A percentile compares a stretch with the other conserved stretches of the same genome.
Evolutionary conservation across 2,113 vertebrate genomes (phyloP).

Genomic region (Notothenia rossii): DNA sequence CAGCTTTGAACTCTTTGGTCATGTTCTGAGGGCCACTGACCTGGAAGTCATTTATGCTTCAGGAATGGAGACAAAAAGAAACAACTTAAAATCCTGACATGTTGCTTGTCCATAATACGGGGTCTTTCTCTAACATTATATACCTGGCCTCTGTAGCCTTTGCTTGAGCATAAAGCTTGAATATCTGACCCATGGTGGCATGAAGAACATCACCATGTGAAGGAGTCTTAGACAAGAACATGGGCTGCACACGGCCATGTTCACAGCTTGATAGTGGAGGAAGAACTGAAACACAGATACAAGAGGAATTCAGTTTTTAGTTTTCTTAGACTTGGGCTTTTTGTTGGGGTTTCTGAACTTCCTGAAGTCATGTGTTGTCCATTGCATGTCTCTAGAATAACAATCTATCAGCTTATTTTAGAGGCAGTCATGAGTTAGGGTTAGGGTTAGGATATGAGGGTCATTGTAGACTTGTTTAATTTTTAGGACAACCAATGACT

Average conservation of each 20-base stretch:
- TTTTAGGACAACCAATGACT: not conserved
- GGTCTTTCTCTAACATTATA: not conserved
- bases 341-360: not conserved
- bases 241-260: conserved; percentile 55
- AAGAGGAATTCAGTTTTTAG: not conserved
- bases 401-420: not conserved
- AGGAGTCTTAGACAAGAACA: conserved; percentile 70
- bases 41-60: conserved; percentile 80
- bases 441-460: too few species aligned
- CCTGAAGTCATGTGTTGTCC: not conserved
- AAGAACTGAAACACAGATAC: conserved; percentile 73
- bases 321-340: too few species aligned
- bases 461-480: not conserved
- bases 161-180: conserved; percentile 64
- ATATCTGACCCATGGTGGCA: conserved; percentile 61
- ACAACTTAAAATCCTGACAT: not conserved
- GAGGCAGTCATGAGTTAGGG: not conserved
- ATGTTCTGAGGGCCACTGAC: conserved; percentile 79
- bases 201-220: conserved; percentile 57
- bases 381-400: too few species aligned
- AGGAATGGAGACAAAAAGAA: conserved; percentile 5
- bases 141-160: conserved; percentile 65
- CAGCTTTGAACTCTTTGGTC: conserved; percentile 62
- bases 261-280: conserved; percentile 62
- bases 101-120: not conserved